These are phyloP conservation scores for Lasioglossum lativentre DNA, from an alignment of 2,888 invertebrate genomes.

Conservation along the genomic window DNA sequence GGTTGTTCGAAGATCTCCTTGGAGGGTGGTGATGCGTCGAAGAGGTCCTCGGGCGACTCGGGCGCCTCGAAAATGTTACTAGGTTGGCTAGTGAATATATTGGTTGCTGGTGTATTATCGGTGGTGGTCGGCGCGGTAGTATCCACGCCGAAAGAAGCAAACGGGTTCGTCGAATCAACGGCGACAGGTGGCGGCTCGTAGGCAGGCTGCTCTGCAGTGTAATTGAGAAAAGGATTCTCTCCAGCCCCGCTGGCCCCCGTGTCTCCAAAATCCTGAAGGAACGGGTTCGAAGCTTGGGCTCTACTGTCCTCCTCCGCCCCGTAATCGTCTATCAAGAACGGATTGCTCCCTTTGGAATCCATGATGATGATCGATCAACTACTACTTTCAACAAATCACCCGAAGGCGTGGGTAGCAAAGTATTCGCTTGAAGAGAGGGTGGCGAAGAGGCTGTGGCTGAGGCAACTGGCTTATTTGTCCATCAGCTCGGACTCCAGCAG, in stretches of 20 bases:
- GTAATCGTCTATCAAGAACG: slow-evolving; percentile 91
- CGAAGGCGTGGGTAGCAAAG: not conserved
- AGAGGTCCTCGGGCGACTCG: slow-evolving; percentile 44
- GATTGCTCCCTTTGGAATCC: slow-evolving; percentile 89
- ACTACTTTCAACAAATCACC: slow-evolving; percentile 19
- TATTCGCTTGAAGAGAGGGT: not conserved
- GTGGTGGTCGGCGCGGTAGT: slow-evolving; percentile 59
- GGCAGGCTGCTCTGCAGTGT: slow-evolving; percentile 72
- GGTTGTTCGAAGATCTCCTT: slow-evolving; percentile 27
- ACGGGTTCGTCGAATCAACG: slow-evolving; percentile 83
- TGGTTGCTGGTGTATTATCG: slow-evolving; percentile 61
- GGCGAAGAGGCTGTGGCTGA: not conserved
- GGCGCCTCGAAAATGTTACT: slow-evolving; percentile 52
- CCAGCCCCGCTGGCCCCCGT: slow-evolving; percentile 71
- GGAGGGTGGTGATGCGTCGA: slow-evolving; percentile 43
- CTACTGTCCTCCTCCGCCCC: slow-evolving; percentile 84
- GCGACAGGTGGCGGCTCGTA: slow-evolving; percentile 72
- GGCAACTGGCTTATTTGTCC: slow-evolving; percentile 76
- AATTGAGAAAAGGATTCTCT: slow-evolving; percentile 82
- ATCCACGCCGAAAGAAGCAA: slow-evolving; percentile 81
- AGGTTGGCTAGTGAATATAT: slow-evolving; percentile 59
- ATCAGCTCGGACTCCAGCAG: slow-evolving; percentile 91
- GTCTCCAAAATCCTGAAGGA: slow-evolving; percentile 86
- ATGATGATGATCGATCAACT: slow-evolving; percentile 83
- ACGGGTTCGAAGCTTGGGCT: slow-evolving; percentile 88